Evolutionary conservation across 2,113 vertebrate species (phyloP).

Genomic region (Colinus virginianus): DNA sequence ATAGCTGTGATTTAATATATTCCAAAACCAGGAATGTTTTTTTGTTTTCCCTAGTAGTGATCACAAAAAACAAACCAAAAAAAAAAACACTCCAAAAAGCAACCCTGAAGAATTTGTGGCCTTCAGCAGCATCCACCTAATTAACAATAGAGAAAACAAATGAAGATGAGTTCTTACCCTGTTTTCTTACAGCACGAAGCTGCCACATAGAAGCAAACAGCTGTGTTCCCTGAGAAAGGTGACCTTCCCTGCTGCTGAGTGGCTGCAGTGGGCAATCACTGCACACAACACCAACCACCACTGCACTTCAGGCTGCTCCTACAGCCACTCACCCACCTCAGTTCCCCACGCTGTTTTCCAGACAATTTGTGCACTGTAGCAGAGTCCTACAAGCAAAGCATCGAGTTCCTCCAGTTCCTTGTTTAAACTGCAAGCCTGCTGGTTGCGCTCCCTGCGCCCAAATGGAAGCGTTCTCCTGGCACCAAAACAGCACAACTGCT

Average conservation of each 20-base stretch:
- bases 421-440: background rate
- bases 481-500: background rate
- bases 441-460: background rate
- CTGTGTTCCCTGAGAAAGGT: background rate
- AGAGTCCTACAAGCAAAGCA: background rate
- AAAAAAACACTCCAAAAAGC: background rate
- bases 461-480: background rate
- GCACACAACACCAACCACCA: accelerated
- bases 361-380: background rate
- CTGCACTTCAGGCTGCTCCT: background rate
- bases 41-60: background rate
- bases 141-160: background rate
- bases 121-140: background rate
- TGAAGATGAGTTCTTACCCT: background rate
- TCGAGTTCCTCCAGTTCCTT: background rate
- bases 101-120: background rate
- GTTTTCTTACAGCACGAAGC: background rate
- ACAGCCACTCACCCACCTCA: background rate
- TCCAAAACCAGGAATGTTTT: background rate
- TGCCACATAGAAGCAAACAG: background rate
- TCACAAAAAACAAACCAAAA: background rate
- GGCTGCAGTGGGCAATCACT: accelerated
- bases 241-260: background rate
- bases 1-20: background rate
- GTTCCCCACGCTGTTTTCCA: background rate